These are phyloP conservation scores for Adela reaumurella DNA, from an alignment of 2,888 invertebrate genomes.

Conservation along the genomic window DNA sequence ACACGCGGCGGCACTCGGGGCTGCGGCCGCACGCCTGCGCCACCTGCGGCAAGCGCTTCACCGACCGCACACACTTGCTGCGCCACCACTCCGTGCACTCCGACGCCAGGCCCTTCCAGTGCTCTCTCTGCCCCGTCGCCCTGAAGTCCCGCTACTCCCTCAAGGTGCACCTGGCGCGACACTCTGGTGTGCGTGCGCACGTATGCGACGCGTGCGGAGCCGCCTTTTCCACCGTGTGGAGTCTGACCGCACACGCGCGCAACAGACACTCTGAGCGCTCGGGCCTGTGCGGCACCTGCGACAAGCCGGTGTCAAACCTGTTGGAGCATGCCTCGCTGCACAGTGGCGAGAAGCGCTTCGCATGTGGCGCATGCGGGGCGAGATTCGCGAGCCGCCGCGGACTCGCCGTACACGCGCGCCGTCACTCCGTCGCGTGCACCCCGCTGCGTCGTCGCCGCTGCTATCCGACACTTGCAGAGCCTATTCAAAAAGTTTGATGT, in stretches of 20 bases:
- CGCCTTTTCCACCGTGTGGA: slow-evolving; percentile 10
- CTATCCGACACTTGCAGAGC: too few species aligned
- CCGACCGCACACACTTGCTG: background rate
- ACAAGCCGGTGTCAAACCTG: background rate
- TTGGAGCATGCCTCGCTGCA: slow-evolving; percentile 3
- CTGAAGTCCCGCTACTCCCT: background rate
- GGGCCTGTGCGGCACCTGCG: slow-evolving; percentile 1
- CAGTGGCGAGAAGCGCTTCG: slow-evolving; percentile 1
- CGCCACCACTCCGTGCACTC: slow-evolving; percentile 1
- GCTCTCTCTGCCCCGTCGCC: background rate
- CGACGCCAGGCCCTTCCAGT: background rate
- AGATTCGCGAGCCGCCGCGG: slow-evolving; percentile 5
- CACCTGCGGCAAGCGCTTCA: background rate
- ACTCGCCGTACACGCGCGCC: slow-evolving; percentile 3
- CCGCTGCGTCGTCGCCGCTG: too few species aligned
- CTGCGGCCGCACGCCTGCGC: background rate
- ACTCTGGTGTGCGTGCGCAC: background rate
- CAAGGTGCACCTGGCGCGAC: background rate
- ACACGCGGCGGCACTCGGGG: background rate
- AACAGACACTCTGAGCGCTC: slow-evolving; percentile 11
- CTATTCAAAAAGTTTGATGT: too few species aligned
- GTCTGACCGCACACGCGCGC: slow-evolving; percentile 8
- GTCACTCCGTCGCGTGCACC: too few species aligned
- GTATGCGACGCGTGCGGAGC: slow-evolving; percentile 2
- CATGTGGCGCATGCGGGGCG: slow-evolving; percentile 1